Evolutionary conservation across 2,797 vertebrate species (phyloP).

Genomic region (Margarornis squamiger): DNA sequence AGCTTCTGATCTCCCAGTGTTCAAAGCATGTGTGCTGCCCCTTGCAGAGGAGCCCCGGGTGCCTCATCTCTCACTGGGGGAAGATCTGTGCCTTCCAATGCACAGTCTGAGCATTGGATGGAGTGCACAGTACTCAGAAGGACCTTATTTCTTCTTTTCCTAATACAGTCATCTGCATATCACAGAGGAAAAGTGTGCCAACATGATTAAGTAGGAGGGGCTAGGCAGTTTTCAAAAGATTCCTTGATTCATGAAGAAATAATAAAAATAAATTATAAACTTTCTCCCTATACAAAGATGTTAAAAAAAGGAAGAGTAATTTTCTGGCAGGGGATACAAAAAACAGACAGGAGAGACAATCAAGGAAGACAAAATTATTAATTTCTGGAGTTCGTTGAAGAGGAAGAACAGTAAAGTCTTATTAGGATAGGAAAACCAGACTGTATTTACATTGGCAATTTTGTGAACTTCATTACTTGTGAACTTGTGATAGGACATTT

Average conservation of each 20-base stretch:
- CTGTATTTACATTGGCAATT: neutral
- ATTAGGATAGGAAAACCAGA: neutral
- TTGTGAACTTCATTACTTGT: neutral
- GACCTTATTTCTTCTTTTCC: neutral
- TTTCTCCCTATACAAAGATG: neutral
- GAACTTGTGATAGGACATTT: rapidly evolving
- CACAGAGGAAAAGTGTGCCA: neutral
- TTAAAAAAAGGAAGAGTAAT: neutral
- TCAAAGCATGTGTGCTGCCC: rapidly evolving
- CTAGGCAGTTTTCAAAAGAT: neutral
- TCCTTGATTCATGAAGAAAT: neutral
- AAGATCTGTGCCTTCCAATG: neutral
- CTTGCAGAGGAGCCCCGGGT: neutral
- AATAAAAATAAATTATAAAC: neutral
- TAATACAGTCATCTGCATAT: neutral
- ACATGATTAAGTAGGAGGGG: neutral
- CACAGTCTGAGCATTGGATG: neutral
- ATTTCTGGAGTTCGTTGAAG: neutral
- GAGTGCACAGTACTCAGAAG: neutral
- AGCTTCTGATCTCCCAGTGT: neutral
- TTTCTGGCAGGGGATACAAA: neutral
- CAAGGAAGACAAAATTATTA: neutral
- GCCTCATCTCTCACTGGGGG: neutral
- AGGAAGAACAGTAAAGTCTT: neutral
- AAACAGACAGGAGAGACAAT: neutral